Evolutionary conservation across 2,888 invertebrate genomes (phyloP), one percentile per base, ranked within the genome.

Genomic region (Epinotia demarniana): DNA sequence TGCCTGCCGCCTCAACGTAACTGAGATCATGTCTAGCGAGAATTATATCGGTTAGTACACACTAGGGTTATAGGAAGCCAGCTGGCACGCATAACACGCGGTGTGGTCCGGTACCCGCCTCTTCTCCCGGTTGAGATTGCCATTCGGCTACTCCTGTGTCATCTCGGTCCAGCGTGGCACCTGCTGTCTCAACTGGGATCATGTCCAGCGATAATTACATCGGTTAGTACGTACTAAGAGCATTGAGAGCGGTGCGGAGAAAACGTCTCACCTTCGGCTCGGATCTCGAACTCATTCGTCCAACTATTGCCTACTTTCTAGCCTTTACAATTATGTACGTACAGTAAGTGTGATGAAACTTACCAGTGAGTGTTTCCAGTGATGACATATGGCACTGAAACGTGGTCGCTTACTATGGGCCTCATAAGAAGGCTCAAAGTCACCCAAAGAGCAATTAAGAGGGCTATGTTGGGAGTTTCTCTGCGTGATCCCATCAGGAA

Each of bases 111-210:
- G 6, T 33, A 3, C 3, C 3, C 33, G 33, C 1, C 95, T 98
- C 83, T 98, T 98, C 90, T 97, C 97, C 23, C 95, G 97, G 72
- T 96, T 97, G 63, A 96, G 97, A 76, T 92, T 98, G 79, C 96
- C 97, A 0, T 95, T 96, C 68, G 98, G 98, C 77, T 98, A 98
- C 91, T 96, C 98, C 62, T 23, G 2, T 2, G 33, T 98, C 72
- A 96, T 98, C 6, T 97, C 96, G 62, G 96, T 99, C 75, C 98
- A 98, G 2, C 95, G 95, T 67, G 98, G 98, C 39, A 98, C 98
- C 60, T 98, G 98, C 89, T 96, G 97, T 81, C 96, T 99, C 80
- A 97, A 98, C 97, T 12, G 98, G 98, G 89, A 94, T 98, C 71
- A 95, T 96, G 77, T 95, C 96, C 83, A 97, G 96, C 85, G 96